Evolutionary conservation across 2,113 vertebrate species (phyloP).

Genomic region (Ibidorhyncha struthersii): DNA sequence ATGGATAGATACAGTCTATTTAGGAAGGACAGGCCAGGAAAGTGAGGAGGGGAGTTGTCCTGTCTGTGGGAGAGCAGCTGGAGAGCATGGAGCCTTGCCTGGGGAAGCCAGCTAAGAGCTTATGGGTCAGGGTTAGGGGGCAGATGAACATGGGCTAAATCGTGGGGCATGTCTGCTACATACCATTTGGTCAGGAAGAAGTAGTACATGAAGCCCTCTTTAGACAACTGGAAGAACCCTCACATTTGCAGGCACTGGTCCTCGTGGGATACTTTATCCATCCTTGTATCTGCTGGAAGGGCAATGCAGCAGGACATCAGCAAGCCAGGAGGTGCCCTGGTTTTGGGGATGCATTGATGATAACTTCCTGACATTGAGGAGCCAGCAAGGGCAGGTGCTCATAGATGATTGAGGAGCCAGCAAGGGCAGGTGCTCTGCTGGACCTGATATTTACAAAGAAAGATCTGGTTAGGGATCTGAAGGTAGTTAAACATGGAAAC

Average conservation of each 20-base stretch:
- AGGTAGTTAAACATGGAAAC: background rate
- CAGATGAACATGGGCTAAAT: background rate
- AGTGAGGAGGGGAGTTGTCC: background rate
- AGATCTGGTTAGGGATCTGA: background rate
- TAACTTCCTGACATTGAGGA: background rate
- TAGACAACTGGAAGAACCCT: background rate
- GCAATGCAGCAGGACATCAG: background rate
- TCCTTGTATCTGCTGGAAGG: background rate
- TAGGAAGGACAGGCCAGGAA: background rate
- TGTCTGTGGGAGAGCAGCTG: background rate
- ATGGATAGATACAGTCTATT: background rate
- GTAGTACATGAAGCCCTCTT: background rate
- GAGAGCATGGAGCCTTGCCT: background rate
- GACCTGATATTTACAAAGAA: background rate
- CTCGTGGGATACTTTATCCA: background rate
- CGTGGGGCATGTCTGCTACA: background rate
- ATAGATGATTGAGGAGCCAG: background rate
- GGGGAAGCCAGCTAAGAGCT: background rate
- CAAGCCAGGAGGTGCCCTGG: accelerated
- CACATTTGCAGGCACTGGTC: background rate
- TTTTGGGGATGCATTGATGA: background rate
- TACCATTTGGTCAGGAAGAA: background rate
- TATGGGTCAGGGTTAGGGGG: background rate
- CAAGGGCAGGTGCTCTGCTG: background rate
- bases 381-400: background rate